Base-by-base conservation (phyloP, 2,113 vertebrate species). In the Cranoglanis bouderius region DNA sequence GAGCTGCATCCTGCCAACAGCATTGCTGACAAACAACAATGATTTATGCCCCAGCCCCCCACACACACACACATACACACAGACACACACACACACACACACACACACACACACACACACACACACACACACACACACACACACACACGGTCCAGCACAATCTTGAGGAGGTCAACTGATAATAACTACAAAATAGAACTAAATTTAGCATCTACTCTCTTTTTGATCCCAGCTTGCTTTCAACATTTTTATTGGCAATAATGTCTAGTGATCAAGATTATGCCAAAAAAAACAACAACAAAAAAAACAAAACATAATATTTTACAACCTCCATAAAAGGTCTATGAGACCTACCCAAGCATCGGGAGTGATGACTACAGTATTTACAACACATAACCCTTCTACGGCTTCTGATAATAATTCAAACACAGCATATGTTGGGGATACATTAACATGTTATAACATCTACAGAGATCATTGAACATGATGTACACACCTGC, bases 301-400 rank as follows among this genome's bases (percentile, higher is more conserved):
- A 49, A 81, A 21, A 77, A 81, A 74, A 82, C n/a, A 59, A 82
- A 29, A 67, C 32, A 82, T 57, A 78, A 84, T 85, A 81, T 86
- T 65, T 81, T 84, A 90, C 77, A 88, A 53, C 59, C 75, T 81
- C 43, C 24, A 80, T 89, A 85, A 92, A 91, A 96, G 95, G 93
- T 96, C 95, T 96, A 95, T 96, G 95, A 96, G 96, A 96, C 95
- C 95, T 94, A 96, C 94, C 92, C 93, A 88, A 93, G 88, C 87
- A 90, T 93, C 83, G 82, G 90, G 93, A 96, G 95, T 95, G 95
- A 92, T 94, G 93, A 94, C 94, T 92, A 93, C 93, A 93, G 86
- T 95, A 96, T 96, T 85, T 95, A 96, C 95, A 96, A 89, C 88
- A 82, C 89, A 32, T 74, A 91, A 90, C 59, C 87, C 90, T 88